A percentile compares a stretch with the other conserved stretches of the same genome.
phyloP scores from a whole-genome alignment of 1,140 invertebrate genomes.

The Sycophaga agraensis region DNA sequence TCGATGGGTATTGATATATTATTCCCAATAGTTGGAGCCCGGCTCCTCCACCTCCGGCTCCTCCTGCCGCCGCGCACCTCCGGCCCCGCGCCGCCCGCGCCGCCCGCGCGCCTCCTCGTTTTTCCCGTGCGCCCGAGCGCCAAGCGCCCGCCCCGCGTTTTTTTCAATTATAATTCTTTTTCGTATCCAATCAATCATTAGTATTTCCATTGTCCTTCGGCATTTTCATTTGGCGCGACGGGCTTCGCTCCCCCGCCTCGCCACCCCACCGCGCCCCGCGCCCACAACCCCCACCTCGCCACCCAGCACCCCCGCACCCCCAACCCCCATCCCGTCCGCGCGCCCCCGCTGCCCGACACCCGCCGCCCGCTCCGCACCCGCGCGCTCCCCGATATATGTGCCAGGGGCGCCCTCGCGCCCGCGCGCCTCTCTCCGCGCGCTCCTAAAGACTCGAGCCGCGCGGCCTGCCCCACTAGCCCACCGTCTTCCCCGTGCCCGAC shows the following conservation, averaged over 20 bases:
- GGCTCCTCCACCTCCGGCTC: constrained; percentile 39
- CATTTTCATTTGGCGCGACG: constrained; percentile 60
- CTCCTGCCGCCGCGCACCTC: constrained; percentile 31
- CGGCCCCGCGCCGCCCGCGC: not conserved
- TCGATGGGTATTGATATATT: constrained; percentile 61
- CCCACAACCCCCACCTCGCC: constrained; percentile 41
- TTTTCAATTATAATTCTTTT: constrained; percentile 62
- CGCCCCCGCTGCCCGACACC: no score
- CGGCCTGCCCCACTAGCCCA: not conserved
- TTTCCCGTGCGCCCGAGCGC: constrained; percentile 28
- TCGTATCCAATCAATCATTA: constrained; percentile 62
- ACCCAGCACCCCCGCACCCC: constrained; percentile 32
- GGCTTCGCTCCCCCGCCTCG: constrained; percentile 45
- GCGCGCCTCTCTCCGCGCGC: no score
- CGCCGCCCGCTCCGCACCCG: constrained; percentile 39
- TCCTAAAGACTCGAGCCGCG: not conserved
- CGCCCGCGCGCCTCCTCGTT: not conserved
- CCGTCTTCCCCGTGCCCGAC: not conserved
- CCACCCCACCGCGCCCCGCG: constrained; percentile 3
- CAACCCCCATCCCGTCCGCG: constrained; percentile 27
- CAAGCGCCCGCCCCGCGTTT: constrained; percentile 47
- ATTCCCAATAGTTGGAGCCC: constrained; percentile 58
- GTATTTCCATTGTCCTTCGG: constrained; percentile 61
- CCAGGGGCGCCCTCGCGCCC: not conserved
- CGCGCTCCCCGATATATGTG: not conserved